These are phyloP conservation scores for Choristoneura rosaceana DNA, from an alignment of 2,888 invertebrate species.

Conservation along the genomic window DNA sequence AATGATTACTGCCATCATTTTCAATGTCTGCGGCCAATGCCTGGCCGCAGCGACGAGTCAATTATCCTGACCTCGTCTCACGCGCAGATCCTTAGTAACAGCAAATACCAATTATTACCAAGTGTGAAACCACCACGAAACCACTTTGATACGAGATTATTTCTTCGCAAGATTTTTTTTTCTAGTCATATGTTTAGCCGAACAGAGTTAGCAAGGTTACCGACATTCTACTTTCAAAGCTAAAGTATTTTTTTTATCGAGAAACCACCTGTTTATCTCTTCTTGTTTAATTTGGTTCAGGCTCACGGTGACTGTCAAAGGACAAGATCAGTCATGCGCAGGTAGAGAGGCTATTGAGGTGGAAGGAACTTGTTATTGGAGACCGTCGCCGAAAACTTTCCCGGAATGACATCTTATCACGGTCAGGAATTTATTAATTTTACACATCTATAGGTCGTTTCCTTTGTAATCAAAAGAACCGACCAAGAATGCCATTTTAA, in stretches of 20 bases:
- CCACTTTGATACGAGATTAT: conserved; percentile 3
- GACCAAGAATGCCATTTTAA: too few species aligned
- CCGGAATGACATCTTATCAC: neutral
- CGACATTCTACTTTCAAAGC: too few species aligned
- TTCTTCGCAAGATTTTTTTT: neutral
- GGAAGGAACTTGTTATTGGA: conserved; percentile 26
- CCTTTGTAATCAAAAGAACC: too few species aligned
- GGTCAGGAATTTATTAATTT: too few species aligned
- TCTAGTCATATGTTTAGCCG: too few species aligned
- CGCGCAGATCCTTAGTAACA: neutral
- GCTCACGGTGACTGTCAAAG: neutral
- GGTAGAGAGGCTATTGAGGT: conserved; percentile 19
- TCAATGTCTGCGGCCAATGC: neutral
- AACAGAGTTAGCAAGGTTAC: too few species aligned
- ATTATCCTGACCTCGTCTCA: conserved; percentile 18
- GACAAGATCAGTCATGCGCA: conserved; percentile 22
- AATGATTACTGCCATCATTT: conserved; percentile 5
- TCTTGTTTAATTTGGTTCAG: neutral
- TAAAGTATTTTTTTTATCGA: too few species aligned
- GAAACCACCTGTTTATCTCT: neutral
- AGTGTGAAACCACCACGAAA: conserved; percentile 20
- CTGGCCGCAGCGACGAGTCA: conserved; percentile 1
- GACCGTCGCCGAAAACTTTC: neutral
- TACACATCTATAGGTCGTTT: too few species aligned
- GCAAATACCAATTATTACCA: conserved; percentile 3